Conservation (phyloP, 1,140 invertebrate species). For the Drosophila nasuta region DNA sequence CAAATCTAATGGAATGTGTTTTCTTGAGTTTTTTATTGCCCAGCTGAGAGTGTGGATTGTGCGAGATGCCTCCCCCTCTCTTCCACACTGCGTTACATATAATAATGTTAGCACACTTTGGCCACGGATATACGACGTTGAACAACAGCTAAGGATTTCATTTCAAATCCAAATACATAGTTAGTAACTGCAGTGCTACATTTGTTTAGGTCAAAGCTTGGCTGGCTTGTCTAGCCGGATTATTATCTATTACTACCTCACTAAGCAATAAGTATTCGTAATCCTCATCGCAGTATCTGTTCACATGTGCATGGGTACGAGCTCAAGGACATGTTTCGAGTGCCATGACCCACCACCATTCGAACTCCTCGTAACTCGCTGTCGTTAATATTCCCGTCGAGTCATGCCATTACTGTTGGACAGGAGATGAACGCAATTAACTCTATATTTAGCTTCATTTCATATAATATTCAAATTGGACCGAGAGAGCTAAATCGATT, state of each 20-base stretch:
- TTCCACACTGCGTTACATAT: no score
- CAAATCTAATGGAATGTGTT: slow-evolving; percentile 76
- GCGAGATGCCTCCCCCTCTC: neutral
- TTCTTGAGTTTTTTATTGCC: slow-evolving; percentile 74
- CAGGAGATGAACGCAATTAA: slow-evolving; percentile 13
- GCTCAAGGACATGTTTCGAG: neutral
- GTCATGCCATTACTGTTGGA: slow-evolving; percentile 10
- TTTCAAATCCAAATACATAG: neutral
- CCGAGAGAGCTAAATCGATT: neutral
- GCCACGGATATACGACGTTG: neutral
- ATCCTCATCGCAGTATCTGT: neutral
- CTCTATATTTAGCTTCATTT: slow-evolving; percentile 9
- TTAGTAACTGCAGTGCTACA: slow-evolving; percentile 1
- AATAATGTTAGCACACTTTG: no score
- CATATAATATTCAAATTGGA: slow-evolving; percentile 4
- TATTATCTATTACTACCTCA: neutral
- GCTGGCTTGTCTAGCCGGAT: neutral
- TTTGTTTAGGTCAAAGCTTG: neutral
- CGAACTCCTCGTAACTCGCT: neutral
- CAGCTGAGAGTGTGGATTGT: slow-evolving; percentile 59
- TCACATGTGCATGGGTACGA: neutral
- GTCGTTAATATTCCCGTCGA: slow-evolving; percentile 1
- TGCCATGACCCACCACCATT: neutral
- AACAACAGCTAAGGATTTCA: neutral
- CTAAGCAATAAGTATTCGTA: neutral